Evolutionary conservation across 2,888 invertebrate species (phyloP).

Genomic region (Sthenelais limicola): DNA sequence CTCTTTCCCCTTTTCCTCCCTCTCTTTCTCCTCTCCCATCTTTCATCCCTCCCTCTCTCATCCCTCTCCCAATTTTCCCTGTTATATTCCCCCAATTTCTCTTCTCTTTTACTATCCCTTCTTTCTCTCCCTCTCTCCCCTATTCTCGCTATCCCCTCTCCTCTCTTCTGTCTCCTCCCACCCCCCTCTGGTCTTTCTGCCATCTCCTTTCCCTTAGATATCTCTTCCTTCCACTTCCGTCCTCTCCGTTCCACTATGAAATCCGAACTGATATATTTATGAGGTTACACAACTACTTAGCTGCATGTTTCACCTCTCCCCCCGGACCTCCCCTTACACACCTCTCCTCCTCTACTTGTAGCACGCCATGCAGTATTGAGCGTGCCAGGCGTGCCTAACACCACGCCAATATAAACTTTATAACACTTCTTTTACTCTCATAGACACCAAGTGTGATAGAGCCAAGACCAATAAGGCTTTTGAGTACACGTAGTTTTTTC

Average conservation of each 20-base stretch:
- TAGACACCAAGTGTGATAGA: too few species aligned
- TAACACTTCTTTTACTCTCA: too few species aligned
- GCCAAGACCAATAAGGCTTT: too few species aligned
- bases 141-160: too few species aligned
- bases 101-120: not conserved
- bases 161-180: not conserved
- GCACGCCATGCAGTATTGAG: too few species aligned
- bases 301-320: not conserved
- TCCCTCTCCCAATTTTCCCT: not conserved
- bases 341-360: not conserved
- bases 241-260: not conserved
- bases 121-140: not conserved
- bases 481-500: too few species aligned
- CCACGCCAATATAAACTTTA: too few species aligned
- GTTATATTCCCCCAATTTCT: not conserved
- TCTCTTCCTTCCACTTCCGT: slow-evolving; percentile 3
- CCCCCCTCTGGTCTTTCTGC: not conserved
- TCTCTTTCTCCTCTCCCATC: not conserved
- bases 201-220: not conserved
- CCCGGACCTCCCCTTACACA: not conserved
- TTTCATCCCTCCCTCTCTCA: not conserved
- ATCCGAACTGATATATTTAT: too few species aligned
- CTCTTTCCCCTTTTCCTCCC: not conserved
- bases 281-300: too few species aligned
- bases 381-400: too few species aligned